Evolutionary conservation across 2,797 vertebrate species (phyloP).

Genomic region (Knipowitschia caucasica): DNA sequence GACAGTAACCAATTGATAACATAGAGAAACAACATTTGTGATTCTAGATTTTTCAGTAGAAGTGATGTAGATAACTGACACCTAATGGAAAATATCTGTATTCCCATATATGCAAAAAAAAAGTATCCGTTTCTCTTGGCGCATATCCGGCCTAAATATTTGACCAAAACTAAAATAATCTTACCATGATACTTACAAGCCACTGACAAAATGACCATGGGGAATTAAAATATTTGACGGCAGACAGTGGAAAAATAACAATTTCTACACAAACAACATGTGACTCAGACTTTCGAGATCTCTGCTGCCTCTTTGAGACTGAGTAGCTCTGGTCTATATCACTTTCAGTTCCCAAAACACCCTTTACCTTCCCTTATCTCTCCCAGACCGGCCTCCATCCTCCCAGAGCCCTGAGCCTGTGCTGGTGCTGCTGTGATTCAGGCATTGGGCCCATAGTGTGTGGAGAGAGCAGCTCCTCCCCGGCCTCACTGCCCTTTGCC

Average conservation of each 20-base stretch:
- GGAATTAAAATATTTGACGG: constrained; percentile 29
- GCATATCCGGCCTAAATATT: not conserved
- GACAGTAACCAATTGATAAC: too few relatives aligned
- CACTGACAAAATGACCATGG: constrained; percentile 1
- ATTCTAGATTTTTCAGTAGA: too few relatives aligned
- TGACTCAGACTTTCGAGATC: constrained; percentile 44
- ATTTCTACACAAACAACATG: constrained; percentile 60
- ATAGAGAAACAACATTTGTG: too few relatives aligned
- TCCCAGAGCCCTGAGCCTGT: constrained; percentile 33
- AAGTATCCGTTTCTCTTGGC: not conserved
- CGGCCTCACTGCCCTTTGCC: constrained; percentile 77
- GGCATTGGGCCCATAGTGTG: constrained; percentile 61
- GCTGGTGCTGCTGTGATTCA: constrained; percentile 40
- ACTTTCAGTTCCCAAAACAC: constrained; percentile 81
- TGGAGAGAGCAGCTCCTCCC: constrained; percentile 55
- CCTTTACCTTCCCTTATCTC: constrained; percentile 80
- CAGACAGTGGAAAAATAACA: constrained; percentile 28
- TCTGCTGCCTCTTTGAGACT: constrained; percentile 60
- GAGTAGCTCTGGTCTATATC: constrained; percentile 77
- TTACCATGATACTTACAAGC: not conserved
- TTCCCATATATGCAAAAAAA: not conserved
- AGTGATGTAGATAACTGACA: not conserved
- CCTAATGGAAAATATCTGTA: not conserved
- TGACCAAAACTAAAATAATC: not conserved
- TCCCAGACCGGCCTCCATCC: constrained; percentile 70